Evolutionary conservation across 1,140 invertebrate genomes (phyloP).

Genomic region (Brachionus angularis): DNA sequence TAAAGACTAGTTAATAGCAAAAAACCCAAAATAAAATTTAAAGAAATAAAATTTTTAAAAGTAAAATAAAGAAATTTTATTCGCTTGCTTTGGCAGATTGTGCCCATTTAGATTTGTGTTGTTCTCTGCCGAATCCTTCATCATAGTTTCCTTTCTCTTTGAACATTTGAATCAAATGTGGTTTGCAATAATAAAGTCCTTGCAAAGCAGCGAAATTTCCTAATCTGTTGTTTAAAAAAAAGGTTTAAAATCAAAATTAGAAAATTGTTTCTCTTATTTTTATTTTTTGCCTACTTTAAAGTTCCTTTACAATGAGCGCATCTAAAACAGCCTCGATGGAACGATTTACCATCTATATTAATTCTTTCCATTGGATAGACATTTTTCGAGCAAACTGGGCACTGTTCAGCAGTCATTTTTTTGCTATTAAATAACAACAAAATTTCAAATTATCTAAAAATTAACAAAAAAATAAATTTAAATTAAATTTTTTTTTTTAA

Average conservation of each 20-base stretch:
- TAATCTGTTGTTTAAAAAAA: slow-evolving; percentile 61
- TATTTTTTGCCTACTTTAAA: slow-evolving; percentile 46
- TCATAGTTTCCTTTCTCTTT: slow-evolving; percentile 79
- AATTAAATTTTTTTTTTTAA: too few relatives aligned
- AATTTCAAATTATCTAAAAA: too few relatives aligned
- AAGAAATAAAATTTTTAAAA: background rate
- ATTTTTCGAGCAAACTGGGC: slow-evolving; percentile 68
- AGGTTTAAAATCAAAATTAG: slow-evolving; percentile 47
- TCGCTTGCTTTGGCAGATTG: slow-evolving; percentile 3
- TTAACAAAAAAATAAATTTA: background rate
- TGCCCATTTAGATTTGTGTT: slow-evolving; percentile 59
- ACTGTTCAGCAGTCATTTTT: slow-evolving; percentile 61
- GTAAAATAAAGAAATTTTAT: background rate
- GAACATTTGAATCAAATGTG: slow-evolving; percentile 76
- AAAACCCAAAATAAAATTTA: too few relatives aligned
- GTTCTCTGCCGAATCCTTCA: slow-evolving; percentile 66
- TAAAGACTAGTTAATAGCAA: too few relatives aligned
- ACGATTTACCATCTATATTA: slow-evolving; percentile 69
- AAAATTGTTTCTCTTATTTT: too few relatives aligned
- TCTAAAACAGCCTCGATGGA: slow-evolving; percentile 74
- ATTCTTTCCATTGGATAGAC: slow-evolving; percentile 76
- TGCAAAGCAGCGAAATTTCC: slow-evolving; percentile 72
- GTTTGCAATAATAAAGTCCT: slow-evolving; percentile 71
- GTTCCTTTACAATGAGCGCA: slow-evolving; percentile 69
- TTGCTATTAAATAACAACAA: background rate